Conservation (phyloP, 2,797 vertebrate genomes). For the Alcedo atthis region DNA sequence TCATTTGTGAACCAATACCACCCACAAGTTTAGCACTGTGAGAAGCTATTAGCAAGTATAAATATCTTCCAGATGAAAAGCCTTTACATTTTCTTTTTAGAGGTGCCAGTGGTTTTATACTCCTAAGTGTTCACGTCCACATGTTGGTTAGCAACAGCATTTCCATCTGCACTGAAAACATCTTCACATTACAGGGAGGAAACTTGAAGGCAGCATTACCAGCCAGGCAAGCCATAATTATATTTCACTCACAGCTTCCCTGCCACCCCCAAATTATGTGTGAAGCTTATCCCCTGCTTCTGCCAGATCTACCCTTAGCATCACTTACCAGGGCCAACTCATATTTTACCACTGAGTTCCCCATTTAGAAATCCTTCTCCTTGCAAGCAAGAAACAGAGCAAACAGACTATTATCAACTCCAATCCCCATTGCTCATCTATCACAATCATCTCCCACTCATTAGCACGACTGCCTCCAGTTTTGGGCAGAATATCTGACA, state of each 20-base stretch:
- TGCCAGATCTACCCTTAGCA: background rate
- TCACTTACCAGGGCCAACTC: background rate
- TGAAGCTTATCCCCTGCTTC: conserved; percentile 34
- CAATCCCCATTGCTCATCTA: conserved; percentile 13
- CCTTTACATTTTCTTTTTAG: background rate
- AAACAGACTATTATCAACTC: background rate
- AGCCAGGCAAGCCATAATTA: conserved; percentile 71
- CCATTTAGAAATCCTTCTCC: background rate
- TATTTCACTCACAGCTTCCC: conserved; percentile 43
- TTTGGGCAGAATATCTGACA: background rate
- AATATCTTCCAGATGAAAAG: background rate
- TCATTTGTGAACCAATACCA: background rate
- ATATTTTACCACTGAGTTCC: background rate
- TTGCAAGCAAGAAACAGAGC: background rate
- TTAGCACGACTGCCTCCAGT: background rate
- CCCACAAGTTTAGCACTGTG: background rate
- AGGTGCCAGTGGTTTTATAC: background rate
- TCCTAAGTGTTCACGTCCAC: background rate
- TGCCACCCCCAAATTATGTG: conserved; percentile 34
- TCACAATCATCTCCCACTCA: conserved; percentile 9
- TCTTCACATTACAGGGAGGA: conserved; percentile 57
- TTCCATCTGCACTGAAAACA: conserved; percentile 61
- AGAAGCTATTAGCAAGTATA: background rate
- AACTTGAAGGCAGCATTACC: conserved; percentile 51
- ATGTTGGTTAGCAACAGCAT: conserved; percentile 64